Conservation (phyloP, 2,888 invertebrate genomes). For the Synanthedon tipuliformis region DNA sequence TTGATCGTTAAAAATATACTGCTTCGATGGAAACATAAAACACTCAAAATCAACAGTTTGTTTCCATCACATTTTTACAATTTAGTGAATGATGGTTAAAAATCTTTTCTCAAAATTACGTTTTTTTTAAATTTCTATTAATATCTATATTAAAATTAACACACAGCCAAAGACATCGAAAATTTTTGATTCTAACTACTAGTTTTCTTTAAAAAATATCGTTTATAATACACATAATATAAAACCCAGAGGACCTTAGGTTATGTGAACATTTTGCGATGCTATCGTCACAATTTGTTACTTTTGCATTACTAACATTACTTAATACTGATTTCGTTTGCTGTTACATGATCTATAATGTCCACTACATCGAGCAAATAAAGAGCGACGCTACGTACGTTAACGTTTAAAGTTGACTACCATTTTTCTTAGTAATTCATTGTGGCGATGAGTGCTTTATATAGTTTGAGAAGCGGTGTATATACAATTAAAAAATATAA, state of each 20-base stretch:
- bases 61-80: constrained; percentile 30
- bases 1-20: constrained; percentile 53
- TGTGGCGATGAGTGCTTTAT: constrained; percentile 35
- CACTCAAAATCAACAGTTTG: constrained; percentile 46
- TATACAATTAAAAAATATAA: constrained; percentile 15
- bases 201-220: constrained; percentile 44
- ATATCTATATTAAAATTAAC: constrained; percentile 54
- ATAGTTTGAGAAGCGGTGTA: constrained; percentile 34
- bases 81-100: constrained; percentile 41
- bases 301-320: constrained; percentile 17
- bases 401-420: constrained; percentile 36
- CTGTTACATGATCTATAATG: constrained; percentile 27
- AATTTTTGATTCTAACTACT: constrained; percentile 59
- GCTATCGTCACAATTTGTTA: constrained; percentile 49
- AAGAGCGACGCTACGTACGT: constrained; percentile 42
- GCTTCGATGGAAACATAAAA: constrained; percentile 59
- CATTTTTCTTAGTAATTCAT: constrained; percentile 62
- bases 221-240: constrained; percentile 40
- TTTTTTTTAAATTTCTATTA: constrained; percentile 38
- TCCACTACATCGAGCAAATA: constrained; percentile 22
- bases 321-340: constrained; percentile 22
- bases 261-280: constrained; percentile 72
- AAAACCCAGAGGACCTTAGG: constrained; percentile 43
- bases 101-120: constrained; percentile 63
- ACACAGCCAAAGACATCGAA: constrained; percentile 69